Conservation (phyloP, 1,140 invertebrate species). For the Euborellia annulipes region DNA sequence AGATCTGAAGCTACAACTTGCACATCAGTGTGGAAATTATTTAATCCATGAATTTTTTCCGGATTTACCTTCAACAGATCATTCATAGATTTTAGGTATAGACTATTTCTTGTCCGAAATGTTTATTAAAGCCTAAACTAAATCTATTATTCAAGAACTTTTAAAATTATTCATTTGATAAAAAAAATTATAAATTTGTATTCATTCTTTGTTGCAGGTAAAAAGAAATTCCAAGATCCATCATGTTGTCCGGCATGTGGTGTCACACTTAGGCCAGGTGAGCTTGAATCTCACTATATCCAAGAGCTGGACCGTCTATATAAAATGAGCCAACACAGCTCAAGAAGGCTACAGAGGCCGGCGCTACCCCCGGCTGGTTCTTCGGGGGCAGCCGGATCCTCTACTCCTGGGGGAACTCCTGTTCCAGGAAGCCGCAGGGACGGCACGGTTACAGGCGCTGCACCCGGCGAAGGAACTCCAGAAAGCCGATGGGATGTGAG, state of each 20-base stretch:
- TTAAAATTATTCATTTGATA: too few species aligned
- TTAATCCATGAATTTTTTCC: too few species aligned
- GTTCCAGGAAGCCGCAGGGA: constrained; percentile 28
- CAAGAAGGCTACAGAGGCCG: too few species aligned
- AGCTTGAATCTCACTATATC: constrained; percentile 56
- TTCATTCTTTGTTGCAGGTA: constrained; percentile 2
- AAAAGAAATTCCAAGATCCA: constrained; percentile 38
- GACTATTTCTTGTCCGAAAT: too few species aligned
- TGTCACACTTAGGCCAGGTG: constrained; percentile 50
- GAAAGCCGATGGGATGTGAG: constrained; percentile 59
- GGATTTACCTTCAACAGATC: too few species aligned
- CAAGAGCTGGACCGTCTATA: constrained; percentile 59
- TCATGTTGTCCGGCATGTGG: constrained; percentile 66
- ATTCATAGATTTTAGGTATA: too few species aligned
- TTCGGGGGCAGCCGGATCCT: constrained; percentile 17
- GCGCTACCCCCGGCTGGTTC: constrained; percentile 21
- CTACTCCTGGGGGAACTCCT: constrained; percentile 24
- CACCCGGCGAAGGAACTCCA: constrained; percentile 36
- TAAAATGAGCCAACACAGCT: constrained; percentile 37
- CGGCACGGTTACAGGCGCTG: constrained; percentile 18
- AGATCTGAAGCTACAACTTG: too few species aligned
- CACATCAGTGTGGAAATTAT: too few species aligned
- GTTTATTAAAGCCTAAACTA: too few species aligned
- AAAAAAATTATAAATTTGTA: too few species aligned
- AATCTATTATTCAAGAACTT: too few species aligned